Conservation (phyloP, 2,113 vertebrate genomes). For the Phalacrocorax carbo region DNA sequence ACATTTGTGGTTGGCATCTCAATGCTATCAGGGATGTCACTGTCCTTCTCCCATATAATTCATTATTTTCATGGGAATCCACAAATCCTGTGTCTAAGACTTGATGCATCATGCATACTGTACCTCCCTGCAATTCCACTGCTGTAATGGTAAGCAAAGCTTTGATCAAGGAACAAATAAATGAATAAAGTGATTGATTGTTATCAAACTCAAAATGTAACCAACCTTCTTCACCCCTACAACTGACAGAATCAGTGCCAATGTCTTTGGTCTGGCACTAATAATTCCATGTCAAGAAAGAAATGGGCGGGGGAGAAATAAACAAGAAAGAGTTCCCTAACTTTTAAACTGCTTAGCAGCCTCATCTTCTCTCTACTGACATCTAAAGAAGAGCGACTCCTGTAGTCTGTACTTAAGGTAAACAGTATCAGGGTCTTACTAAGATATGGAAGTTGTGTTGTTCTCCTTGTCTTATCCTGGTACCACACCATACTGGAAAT, state of each 20-base stretch:
- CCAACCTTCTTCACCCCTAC: neutral
- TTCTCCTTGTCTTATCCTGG: neutral
- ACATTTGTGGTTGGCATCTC: neutral
- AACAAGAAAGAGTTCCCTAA: neutral
- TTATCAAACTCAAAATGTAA: neutral
- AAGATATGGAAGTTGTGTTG: neutral
- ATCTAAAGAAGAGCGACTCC: neutral
- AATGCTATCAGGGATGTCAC: neutral
- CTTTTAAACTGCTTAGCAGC: neutral
- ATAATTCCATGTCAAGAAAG: neutral
- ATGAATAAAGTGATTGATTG: neutral
- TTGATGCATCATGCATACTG: neutral
- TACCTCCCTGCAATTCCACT: neutral
- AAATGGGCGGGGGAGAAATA: neutral
- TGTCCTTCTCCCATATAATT: neutral
- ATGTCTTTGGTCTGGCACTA: neutral
- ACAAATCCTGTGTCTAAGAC: neutral
- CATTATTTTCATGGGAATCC: neutral
- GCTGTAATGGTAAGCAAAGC: neutral
- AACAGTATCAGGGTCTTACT: neutral
- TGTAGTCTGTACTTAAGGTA: neutral
- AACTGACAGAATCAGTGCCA: neutral
- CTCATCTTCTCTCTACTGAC: neutral
- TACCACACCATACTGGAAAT: neutral
- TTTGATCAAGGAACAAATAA: neutral